phyloP scores from a whole-genome alignment of 2,797 vertebrate genomes.

The Pterois miles region DNA sequence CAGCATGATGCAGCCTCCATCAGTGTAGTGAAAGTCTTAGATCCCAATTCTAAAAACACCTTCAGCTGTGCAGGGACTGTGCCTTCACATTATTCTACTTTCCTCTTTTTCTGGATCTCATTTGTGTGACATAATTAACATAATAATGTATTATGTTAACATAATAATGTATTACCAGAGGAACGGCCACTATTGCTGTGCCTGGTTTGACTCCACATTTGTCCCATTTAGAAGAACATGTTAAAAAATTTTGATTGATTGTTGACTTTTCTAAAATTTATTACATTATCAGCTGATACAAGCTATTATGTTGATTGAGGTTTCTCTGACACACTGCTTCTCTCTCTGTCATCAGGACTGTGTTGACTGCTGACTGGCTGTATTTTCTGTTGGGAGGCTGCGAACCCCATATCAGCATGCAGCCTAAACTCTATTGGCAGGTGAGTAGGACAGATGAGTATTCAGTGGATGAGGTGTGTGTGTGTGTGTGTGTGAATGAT shows the following conservation, averaged over 20 bases:
- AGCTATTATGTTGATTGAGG: constrained; percentile 1
- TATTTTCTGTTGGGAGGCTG: constrained; percentile 83
- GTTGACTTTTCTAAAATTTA: background rate
- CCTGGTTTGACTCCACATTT: background rate
- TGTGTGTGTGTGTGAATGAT: constrained; percentile 83
- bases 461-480: constrained; percentile 36
- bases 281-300: background rate
- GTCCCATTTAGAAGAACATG: background rate
- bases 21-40: background rate
- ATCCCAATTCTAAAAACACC: background rate
- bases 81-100: too few species aligned
- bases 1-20: background rate
- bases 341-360: constrained; percentile 77
- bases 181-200: background rate
- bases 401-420: constrained; percentile 81
- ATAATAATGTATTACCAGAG: background rate
- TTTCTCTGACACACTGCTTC: constrained; percentile 8
- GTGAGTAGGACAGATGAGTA: constrained; percentile 79
- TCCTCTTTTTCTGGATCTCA: background rate
- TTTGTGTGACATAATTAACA: too few species aligned
- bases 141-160: too few species aligned
- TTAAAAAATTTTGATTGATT: background rate
- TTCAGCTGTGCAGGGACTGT: background rate
- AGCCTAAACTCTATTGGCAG: constrained; percentile 94
- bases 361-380: constrained; percentile 87